Conservation (phyloP, 2,113 vertebrate species). For the Fregata magnificens region DNA sequence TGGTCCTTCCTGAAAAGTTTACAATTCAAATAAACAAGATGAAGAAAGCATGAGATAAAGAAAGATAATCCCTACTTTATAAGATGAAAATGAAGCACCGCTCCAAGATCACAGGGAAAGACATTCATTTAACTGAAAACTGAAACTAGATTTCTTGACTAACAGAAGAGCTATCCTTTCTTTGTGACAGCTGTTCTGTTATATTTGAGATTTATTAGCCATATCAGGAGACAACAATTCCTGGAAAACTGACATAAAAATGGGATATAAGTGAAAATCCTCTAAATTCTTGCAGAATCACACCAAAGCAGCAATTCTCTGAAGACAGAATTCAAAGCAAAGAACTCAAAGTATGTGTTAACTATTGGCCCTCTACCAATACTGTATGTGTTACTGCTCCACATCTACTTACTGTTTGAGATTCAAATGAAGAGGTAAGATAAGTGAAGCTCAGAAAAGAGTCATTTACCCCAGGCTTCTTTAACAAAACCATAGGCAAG, state of each 20-base stretch:
- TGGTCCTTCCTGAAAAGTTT: not conserved
- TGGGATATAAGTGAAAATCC: not conserved
- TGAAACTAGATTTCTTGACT: not conserved
- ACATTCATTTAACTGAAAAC: not conserved
- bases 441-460: not conserved
- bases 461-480: not conserved
- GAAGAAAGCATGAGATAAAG: not conserved
- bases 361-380: not conserved
- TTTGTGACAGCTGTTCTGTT: not conserved
- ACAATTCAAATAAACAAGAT: not conserved
- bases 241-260: not conserved
- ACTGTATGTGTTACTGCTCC: not conserved
- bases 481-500: not conserved
- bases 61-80: not conserved
- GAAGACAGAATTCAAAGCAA: not conserved
- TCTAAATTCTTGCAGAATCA: not conserved
- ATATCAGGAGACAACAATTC: not conserved
- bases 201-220: not conserved
- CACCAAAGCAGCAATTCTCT: not conserved
- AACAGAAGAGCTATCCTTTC: not conserved
- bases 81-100: not conserved
- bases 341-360: not conserved
- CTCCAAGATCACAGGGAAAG: not conserved
- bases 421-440: not conserved
- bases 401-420: not conserved